Percentiles rank a stretch among this genome's conserved stretches.
phyloP scores from a whole-genome alignment of 2,888 invertebrate species.

The Geophilus truncorum region DNA sequence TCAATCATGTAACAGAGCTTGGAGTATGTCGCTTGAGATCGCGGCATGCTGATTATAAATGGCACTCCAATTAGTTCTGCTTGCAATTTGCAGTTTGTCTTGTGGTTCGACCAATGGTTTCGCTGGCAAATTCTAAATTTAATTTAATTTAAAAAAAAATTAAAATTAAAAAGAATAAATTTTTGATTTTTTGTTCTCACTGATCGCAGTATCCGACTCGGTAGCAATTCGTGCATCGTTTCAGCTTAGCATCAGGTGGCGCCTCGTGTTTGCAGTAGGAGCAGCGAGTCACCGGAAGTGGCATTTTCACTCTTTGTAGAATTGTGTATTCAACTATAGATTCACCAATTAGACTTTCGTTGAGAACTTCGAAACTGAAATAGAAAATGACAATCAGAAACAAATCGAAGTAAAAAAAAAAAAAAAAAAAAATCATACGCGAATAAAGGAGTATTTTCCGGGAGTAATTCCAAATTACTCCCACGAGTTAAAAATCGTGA shows the following conservation, averaged over 20 bases:
- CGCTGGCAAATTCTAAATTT: slow-evolving; percentile 48
- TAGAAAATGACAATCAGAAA: not conserved
- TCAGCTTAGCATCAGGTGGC: slow-evolving; percentile 45
- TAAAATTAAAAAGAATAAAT: not conserved
- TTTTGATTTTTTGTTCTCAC: slow-evolving; percentile 41
- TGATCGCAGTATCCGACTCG: slow-evolving; percentile 53
- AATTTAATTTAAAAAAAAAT: not conserved
- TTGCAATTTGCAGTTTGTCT: slow-evolving; percentile 36
- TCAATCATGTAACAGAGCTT: slow-evolving; percentile 49
- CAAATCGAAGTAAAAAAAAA: not conserved
- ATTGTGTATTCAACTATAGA: slow-evolving; percentile 47
- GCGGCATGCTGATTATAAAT: slow-evolving; percentile 51
- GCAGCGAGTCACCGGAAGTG: slow-evolving; percentile 42
- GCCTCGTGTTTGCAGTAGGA: slow-evolving; percentile 47
- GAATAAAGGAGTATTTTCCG: not conserved
- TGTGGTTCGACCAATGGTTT: slow-evolving; percentile 47
- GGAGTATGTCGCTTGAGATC: slow-evolving; percentile 49
- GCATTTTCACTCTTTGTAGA: slow-evolving; percentile 42
- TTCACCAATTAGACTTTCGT: slow-evolving; percentile 46
- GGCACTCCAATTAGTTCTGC: slow-evolving; percentile 49
- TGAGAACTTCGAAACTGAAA: slow-evolving; percentile 46
- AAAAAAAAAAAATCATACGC: not conserved
- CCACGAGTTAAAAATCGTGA: not conserved
- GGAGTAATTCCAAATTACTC: not conserved
- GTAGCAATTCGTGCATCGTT: slow-evolving; percentile 50